Percentiles rank a stretch among this genome's conserved stretches.
Conservation (phyloP, 2,113 vertebrate species). For the human (Homo sapiens) region DNA sequence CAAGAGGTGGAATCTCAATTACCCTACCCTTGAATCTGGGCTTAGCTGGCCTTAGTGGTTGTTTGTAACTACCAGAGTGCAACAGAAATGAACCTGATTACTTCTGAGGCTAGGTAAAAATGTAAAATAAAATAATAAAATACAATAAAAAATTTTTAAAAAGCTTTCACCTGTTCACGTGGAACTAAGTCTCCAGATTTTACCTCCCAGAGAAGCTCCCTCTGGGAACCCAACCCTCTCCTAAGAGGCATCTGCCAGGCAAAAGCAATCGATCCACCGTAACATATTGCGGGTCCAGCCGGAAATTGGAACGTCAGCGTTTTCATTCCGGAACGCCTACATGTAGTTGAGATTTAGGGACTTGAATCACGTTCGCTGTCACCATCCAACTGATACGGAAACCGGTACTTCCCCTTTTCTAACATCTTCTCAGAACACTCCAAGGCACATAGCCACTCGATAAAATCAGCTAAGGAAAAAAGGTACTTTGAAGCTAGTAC, state of each 20-base stretch:
- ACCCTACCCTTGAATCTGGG: not conserved
- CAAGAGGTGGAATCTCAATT: not conserved
- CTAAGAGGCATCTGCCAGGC: not conserved
- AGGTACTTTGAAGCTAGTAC: not conserved
- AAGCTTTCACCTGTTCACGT: not conserved
- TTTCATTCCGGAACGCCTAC: not conserved
- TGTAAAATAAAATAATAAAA: not conserved
- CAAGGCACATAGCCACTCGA: not conserved
- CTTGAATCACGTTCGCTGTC: not conserved
- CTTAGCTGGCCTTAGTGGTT: not conserved
- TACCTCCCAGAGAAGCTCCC: not conserved
- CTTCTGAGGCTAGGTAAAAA: not conserved
- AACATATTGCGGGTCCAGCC: fast-evolving
- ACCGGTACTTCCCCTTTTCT: too few species aligned
- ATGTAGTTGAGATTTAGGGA: not conserved
- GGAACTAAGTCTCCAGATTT: not conserved
- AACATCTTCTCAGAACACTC: not conserved
- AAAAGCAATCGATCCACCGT: not conserved
- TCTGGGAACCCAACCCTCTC: not conserved
- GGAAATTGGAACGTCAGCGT: not conserved
- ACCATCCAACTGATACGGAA: not conserved
- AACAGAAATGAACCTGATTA: not conserved
- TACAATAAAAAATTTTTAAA: not conserved
- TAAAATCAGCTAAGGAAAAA: not conserved
- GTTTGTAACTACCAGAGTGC: not conserved